Evolutionary conservation across 1,140 invertebrate species (phyloP).

Genomic region (Chironomus tepperi): DNA sequence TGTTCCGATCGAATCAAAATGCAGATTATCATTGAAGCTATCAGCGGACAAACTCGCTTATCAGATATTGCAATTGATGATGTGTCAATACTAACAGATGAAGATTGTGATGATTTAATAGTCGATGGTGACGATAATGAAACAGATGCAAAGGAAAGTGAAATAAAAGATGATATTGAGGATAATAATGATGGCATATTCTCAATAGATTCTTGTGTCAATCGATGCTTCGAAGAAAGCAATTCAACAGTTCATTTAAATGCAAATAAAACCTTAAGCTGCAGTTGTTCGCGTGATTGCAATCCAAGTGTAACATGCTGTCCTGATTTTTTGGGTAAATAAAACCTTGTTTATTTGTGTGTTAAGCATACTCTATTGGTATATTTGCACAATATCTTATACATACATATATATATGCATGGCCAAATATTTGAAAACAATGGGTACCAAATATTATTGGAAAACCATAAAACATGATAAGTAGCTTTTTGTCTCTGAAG

Average conservation of each 20-base stretch:
- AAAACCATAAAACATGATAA: too few species aligned
- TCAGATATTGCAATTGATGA: constrained; percentile 39
- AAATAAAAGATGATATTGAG: neutral
- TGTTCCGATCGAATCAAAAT: neutral
- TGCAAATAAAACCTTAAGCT: constrained; percentile 17
- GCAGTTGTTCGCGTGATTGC: constrained; percentile 31
- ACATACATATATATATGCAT: too few species aligned
- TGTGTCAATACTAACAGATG: constrained; percentile 30
- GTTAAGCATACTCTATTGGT: neutral
- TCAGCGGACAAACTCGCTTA: constrained; percentile 28
- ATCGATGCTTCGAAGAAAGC: constrained; percentile 29
- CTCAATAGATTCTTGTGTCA: constrained; percentile 31
- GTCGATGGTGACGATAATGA: neutral
- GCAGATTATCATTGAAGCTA: constrained; percentile 34
- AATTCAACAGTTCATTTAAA: neutral
- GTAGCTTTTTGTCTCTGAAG: too few species aligned
- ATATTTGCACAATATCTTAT: neutral
- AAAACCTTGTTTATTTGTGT: constrained; percentile 14
- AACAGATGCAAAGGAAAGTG: neutral
- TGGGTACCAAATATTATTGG: too few species aligned
- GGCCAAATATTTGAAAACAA: neutral
- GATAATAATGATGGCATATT: constrained; percentile 24
- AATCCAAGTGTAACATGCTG: constrained; percentile 29
- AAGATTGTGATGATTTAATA: neutral
- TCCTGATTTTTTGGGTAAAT: constrained; percentile 30